Percentiles rank a stretch among this genome's conserved stretches.
Conservation (phyloP, 2,113 vertebrate genomes). For the Pygoscelis antarcticus region DNA sequence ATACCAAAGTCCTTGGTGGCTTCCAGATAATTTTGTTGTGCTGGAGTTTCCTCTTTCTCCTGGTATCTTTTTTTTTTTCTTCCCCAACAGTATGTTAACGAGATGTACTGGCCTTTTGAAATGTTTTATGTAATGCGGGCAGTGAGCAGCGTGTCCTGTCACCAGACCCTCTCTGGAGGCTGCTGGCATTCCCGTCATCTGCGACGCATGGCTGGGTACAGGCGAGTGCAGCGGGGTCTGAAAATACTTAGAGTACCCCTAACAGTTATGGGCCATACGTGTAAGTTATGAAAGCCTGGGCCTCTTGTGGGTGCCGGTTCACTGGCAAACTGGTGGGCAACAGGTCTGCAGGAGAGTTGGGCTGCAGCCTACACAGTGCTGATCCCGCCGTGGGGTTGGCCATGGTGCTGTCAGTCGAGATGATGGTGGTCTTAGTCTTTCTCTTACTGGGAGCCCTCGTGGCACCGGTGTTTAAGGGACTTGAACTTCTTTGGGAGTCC, state of each 20-base stretch:
- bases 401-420: fast-evolving
- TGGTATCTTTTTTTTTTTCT: background rate
- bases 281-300: background rate
- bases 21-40: background rate
- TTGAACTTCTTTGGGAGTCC: background rate
- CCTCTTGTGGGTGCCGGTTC: background rate
- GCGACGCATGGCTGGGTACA: fast-evolving
- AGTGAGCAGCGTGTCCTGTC: background rate
- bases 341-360: background rate
- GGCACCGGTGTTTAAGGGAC: background rate
- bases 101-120: background rate
- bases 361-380: background rate
- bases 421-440: background rate
- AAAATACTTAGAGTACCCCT: background rate
- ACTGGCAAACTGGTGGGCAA: background rate
- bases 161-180: fast-evolving
- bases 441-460: background rate
- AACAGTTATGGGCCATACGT: fast-evolving
- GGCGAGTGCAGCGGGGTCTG: background rate
- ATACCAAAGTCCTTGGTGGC: background rate
- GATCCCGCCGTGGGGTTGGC: fast-evolving
- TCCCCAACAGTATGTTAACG: background rate
- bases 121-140: background rate
- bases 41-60: background rate
- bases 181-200: background rate